Evolutionary conservation across 2,113 vertebrate species (phyloP), one percentile per base, ranked within the genome.

Genomic region (Eptesicus fuscus): DNA sequence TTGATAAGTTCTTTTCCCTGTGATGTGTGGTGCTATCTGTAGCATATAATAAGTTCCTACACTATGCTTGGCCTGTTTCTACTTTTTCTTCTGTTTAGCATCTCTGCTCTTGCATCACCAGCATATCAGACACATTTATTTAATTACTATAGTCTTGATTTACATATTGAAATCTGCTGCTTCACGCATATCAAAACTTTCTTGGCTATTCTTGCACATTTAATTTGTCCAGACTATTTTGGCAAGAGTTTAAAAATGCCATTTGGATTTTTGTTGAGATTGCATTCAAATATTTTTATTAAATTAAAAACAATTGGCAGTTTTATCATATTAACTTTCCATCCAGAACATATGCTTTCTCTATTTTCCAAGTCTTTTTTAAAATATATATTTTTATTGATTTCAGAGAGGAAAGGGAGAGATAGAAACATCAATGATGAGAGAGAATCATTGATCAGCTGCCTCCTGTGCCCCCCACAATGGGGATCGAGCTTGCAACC

Each of bases 271-370:
- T 78, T 95, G 47, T 93, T 88, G 76, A 1, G 0, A 84, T 65
- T 87, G 42, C 65, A n/a, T 88, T 49, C 20, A 94, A 95, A 94
- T 90, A 76, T 94, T 96, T 89, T 44, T 74, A 91, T 35, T 90
- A 70, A 94, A 91, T 87, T 90, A 73, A 70, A 37, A 77, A 78
- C 83, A 91, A 44, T 78, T 83, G 18, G 37, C 63, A 73, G 32
- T 83, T 87, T 83, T 56, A 44, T 28, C 47, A 73, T 88, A 93
- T 83, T 90, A 90, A 87, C 32, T 86, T 88, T 95, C 76, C 49
- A 78, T 73, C 32, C n/a, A 79, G 53, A 76, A 71, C 70, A 83
- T 83, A 87, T 88, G 76, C 22, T 90, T 93, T 93, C 42, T 93
- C 82, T 90, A 13, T 32, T 87, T 77, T 49, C 30, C 63, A 67